Percentiles rank a stretch among this genome's conserved stretches.
Evolutionary conservation across 1,140 invertebrate genomes (phyloP).

Genomic region (Eufriesea mexicana): DNA sequence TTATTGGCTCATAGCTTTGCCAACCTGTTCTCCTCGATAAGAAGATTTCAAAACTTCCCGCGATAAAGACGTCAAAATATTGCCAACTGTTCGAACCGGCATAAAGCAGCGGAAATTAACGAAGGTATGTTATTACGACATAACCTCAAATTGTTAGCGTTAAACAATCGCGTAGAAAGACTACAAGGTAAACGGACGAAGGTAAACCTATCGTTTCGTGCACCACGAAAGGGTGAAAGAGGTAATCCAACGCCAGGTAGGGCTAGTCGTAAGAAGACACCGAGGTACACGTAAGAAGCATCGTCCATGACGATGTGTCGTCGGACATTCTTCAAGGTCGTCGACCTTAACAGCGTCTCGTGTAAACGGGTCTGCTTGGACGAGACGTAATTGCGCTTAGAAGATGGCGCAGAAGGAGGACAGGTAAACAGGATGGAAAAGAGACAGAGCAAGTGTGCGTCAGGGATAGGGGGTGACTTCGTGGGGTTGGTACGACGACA

Average conservation of each 20-base stretch:
- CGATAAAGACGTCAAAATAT: conserved; percentile 6
- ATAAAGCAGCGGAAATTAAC: background rate
- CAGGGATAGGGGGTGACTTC: conserved; percentile 47
- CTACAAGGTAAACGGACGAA: background rate
- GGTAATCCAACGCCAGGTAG: conserved; percentile 43
- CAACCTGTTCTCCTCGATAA: background rate
- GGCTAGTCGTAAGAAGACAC: conserved; percentile 51
- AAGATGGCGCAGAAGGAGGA: conserved; percentile 35
- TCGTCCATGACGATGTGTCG: conserved; percentile 28
- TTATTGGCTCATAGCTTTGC: background rate
- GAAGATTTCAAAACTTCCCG: background rate
- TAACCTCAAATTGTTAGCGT: background rate
- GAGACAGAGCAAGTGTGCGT: conserved; percentile 23
- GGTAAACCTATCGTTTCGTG: background rate
- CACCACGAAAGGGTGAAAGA: conserved; percentile 28
- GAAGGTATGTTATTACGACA: background rate
- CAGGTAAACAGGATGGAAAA: conserved; percentile 42
- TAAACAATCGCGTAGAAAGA: background rate
- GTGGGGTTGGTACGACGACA: conserved; percentile 46
- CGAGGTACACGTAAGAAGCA: conserved; percentile 22
- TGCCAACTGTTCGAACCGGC: background rate
- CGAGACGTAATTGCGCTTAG: conserved; percentile 48
- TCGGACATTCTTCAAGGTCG: conserved; percentile 48
- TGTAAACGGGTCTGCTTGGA: conserved; percentile 31
- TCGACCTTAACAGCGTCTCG: conserved; percentile 50